These are phyloP conservation scores for Pseudochromis fuscus DNA, from an alignment of 2,797 vertebrate genomes.

Conservation along the genomic window DNA sequence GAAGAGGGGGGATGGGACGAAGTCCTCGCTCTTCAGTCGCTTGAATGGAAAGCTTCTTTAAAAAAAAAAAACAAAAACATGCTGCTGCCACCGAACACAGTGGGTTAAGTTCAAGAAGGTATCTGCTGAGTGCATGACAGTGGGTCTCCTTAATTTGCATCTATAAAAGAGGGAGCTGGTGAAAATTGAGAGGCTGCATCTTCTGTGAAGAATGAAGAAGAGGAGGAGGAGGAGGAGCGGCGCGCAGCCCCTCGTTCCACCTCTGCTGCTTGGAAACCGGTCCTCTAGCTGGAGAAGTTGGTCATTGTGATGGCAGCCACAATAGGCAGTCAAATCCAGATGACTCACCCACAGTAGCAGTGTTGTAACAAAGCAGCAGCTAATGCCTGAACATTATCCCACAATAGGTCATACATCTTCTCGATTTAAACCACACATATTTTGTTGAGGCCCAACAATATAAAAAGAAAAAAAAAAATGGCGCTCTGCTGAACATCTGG, in stretches of 20 bases:
- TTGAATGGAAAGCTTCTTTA: slow-evolving; percentile 74
- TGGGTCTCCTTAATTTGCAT: slow-evolving; percentile 54
- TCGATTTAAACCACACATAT: too few species aligned
- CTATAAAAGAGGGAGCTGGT: slow-evolving; percentile 69
- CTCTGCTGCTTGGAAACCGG: slow-evolving; percentile 63
- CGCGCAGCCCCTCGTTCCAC: slow-evolving; percentile 22
- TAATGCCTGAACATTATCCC: slow-evolving; percentile 9
- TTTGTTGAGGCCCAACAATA: neutral
- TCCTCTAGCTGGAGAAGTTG: slow-evolving; percentile 71
- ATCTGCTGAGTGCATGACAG: slow-evolving; percentile 8
- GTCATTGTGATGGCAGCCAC: slow-evolving; percentile 61
- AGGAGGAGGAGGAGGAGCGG: slow-evolving; percentile 30
- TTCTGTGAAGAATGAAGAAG: slow-evolving; percentile 68
- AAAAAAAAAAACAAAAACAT: slow-evolving; percentile 61
- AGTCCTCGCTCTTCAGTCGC: slow-evolving; percentile 62
- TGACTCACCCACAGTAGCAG: slow-evolving; percentile 33
- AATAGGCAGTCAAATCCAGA: slow-evolving; percentile 64
- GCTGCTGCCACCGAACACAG: slow-evolving; percentile 52
- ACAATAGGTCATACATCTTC: neutral
- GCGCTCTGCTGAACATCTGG: neutral
- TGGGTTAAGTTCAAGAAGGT: slow-evolving; percentile 60
- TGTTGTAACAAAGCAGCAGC: neutral
- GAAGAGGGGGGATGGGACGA: slow-evolving; percentile 42
- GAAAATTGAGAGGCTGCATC: slow-evolving; percentile 69
- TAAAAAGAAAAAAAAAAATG: neutral